Base-by-base conservation (phyloP, 2,797 vertebrate genomes). In the Lemur catta region DNA sequence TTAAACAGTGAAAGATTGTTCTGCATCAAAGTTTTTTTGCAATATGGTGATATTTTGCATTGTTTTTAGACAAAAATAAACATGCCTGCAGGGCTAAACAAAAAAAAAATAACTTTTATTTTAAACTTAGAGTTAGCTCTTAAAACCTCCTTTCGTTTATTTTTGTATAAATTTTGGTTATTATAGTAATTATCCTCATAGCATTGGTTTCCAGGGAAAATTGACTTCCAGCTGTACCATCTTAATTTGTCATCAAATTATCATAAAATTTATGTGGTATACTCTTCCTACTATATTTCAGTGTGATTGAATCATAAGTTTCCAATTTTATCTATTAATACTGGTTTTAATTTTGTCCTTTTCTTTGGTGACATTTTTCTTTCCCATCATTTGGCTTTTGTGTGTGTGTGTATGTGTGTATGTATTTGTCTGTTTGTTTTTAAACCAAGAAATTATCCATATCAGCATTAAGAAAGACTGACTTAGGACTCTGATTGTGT, bases 191-290 rank as follows among this genome's bases (percentile, higher is more conserved):
- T 78, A 84, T 76, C 80, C 43, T 85, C 65, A 38, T 76, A 35
- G 18, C 57, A 63, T 48, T n/a, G 15, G 65, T 91, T 96, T 85
- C 78, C 65, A 35, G 87, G 50, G 78, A 75, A 95, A 93, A 75
- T 76, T 91, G 50, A 69, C 38, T 81, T 84, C 12, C 35, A 63
- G 79, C 52, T 57, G 59, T 33, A 91, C 22, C 55, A 71, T 90
- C 33, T 84, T 95, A 59, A 61, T 88, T 55, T 84, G 63, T 80
- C 50, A 94, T 96, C 55, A 43, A 65, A 79, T 91, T 75, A 61
- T 84, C 46, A 63, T 84, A 74, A 84, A 67, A 75, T 91, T 28
- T 48, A 50, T 11, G 76, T 33, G 48, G 1, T 67, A 17, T 88
- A 55, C 5, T 48, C 50, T 91, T 86, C 28, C 65, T 63, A 38